Base-by-base conservation (phyloP, 2,797 vertebrate genomes). In the Buceros bicornis region DNA sequence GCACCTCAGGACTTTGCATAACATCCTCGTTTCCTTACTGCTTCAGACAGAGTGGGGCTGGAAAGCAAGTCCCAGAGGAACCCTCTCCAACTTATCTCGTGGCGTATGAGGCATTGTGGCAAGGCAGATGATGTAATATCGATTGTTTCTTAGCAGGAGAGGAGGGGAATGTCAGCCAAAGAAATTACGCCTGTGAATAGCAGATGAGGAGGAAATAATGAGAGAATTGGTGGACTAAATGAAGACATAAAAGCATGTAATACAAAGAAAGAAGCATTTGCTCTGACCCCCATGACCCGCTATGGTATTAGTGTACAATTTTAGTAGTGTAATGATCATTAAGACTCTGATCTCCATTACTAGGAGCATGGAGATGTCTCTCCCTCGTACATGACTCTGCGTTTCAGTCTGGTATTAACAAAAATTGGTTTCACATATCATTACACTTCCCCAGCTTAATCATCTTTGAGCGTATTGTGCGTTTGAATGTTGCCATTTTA, bases 71-170 rank as follows among this genome's bases (percentile, higher is more conserved):
- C 97, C 96, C 94, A 7, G 86, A 33, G 84, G 97, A 97, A 82
- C 86, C 69, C 71, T 35, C 92, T 97, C 91, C 91, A 95, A 94
- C 93, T 62, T 91, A 96, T 97, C 96, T 97, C n/a, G 61, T 95
- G 86, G 40, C 29, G 78, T 84, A 93, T 96, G 92, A 97, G 96
- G 94, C 97, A 89, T 79, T 90, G 92, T 61, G 6, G 93, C 15
- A n/a, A 97, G 91, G 95, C 90, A 95, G 96, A 97, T 98, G 97
- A 97, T 97, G 96, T 96, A 96, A 97, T 97, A 98, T 96, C 88
- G 97, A 98, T 96, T 95, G 96, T 91, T 90, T 91, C 94, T 97
- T 90, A 94, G 97, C 83, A 93, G 97, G 96, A 96, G 95, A 97
- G 91, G 97, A 95, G 94, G 89, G 95, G 95, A 96, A 93, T 76